Base-by-base conservation (phyloP, 2,113 vertebrate genomes). In the Ascaphus truei region DNA sequence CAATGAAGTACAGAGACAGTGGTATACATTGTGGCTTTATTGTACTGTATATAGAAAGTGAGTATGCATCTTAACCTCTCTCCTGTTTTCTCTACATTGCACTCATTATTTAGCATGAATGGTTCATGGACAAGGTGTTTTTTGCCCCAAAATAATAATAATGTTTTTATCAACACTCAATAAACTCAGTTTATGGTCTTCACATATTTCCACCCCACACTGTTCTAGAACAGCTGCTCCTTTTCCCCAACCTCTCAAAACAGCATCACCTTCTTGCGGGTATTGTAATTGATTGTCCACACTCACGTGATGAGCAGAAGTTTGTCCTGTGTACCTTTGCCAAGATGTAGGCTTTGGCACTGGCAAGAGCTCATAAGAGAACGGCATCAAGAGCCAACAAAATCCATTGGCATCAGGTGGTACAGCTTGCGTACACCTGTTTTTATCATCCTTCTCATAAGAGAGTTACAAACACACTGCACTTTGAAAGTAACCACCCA, bases 291-390 rank as follows among this genome's bases (percentile, higher is more conserved):
- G 33, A 65, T 53, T 65, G 62, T 43, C 50, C 34, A 11, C 15
- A 7, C 34, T 53, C 62, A 39, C 31, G 27, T 20, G 51, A 5
- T 30, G n/a, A 18, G 8, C 5, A 39, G n/a, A 55, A 48, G 7
- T 37, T 39, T 34, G 34, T 41, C 43, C 43, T 66, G 62, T 55
- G 16, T 66, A 52, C 37, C 36, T 66, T 65, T 66, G n/a, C 22
- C 37, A 43, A 39, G 18, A 41, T 43, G n/a, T 29, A 43, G 27
- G 8, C n/a, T 41, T 26, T 50, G 61, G 61, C 43, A 43, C n/a
- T 7, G 3, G 10, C 23, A 29, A 12, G n/a, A n/a, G n/a, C n/a
- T n/a, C n/a, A n/a, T n/a, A n/a, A n/a, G n/a, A n/a, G n/a, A n/a
- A n/a, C n/a, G n/a, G n/a, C n/a, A n/a, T n/a, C n/a, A n/a, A n/a